Evolutionary conservation across 2,797 vertebrate genomes (phyloP).

Genomic region (Huso huso): DNA sequence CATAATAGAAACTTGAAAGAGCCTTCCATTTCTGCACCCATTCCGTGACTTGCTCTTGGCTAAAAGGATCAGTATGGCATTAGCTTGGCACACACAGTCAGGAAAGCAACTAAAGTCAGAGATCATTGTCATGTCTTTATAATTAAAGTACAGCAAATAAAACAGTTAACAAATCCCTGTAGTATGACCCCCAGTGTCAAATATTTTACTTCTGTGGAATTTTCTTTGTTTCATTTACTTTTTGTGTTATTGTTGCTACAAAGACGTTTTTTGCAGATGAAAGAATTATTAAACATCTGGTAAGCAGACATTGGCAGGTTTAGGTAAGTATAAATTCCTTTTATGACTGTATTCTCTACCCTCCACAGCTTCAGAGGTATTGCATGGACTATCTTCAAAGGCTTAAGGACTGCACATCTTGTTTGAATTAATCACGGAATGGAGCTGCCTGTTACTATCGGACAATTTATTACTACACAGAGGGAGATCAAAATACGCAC

Average conservation of each 20-base stretch:
- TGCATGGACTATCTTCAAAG: constrained; percentile 68
- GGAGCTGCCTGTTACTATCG: constrained; percentile 35
- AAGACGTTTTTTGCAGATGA: constrained; percentile 42
- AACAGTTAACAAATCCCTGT: neutral
- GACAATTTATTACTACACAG: constrained; percentile 42
- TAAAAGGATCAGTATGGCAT: neutral
- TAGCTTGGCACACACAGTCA: neutral
- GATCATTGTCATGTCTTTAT: neutral
- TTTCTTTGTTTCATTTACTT: constrained; percentile 20
- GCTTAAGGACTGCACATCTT: constrained; percentile 56
- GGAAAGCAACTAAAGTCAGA: neutral
- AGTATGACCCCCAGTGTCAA: constrained; percentile 23
- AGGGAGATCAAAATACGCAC: constrained; percentile 32
- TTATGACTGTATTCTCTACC: constrained; percentile 54
- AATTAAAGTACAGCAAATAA: neutral
- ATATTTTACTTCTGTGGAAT: constrained; percentile 16
- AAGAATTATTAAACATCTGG: constrained; percentile 61
- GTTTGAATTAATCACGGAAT: constrained; percentile 52
- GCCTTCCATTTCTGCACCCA: too few relatives aligned
- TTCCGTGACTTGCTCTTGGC: constrained; percentile 4
- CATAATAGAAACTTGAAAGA: constrained; percentile 10
- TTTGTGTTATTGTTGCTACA: too few relatives aligned
- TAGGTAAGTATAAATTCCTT: constrained; percentile 67
- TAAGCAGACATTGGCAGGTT: constrained; percentile 60
- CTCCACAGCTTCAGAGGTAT: constrained; percentile 57